Percentiles rank a stretch among this genome's conserved stretches.
These are phyloP conservation scores for Ctena decussata DNA, from an alignment of 2,888 invertebrate genomes.

Conservation along the genomic window DNA sequence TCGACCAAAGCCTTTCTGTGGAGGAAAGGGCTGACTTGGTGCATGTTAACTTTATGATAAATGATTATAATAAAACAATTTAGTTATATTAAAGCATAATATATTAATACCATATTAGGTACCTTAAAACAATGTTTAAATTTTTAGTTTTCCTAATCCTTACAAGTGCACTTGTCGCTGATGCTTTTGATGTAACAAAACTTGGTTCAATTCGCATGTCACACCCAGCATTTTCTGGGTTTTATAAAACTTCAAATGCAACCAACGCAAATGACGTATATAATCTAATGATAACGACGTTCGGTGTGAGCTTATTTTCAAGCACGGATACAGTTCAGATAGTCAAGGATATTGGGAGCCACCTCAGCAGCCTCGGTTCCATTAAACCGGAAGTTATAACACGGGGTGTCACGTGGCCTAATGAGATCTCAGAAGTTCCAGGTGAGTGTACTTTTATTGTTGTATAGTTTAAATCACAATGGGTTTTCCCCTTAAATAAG, in stretches of 20 bases:
- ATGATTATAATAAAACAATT: no score
- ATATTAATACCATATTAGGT: no score
- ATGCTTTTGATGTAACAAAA: constrained; percentile 15
- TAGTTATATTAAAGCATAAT: no score
- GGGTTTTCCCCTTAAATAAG: no score
- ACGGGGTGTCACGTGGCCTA: constrained; percentile 64
- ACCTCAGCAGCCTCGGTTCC: constrained; percentile 38
- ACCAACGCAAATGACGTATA: constrained; percentile 26
- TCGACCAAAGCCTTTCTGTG: no score
- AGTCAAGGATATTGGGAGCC: constrained; percentile 56
- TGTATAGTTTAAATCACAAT: no score
- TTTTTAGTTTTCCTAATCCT: background rate
- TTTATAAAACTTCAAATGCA: constrained; percentile 31
- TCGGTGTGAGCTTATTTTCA: constrained; percentile 61
- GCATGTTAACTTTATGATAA: no score
- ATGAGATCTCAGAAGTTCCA: constrained; percentile 66
- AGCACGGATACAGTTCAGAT: constrained; percentile 57
- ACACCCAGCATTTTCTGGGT: constrained; percentile 47
- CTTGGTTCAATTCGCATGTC: constrained; percentile 44
- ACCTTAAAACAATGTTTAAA: no score
- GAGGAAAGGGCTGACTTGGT: no score
- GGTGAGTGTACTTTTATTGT: no score
- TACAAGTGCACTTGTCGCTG: background rate
- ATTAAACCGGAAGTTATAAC: constrained; percentile 60
- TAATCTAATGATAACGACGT: constrained; percentile 64